Evolutionary conservation across 1,140 invertebrate species (phyloP), one percentile per base, ranked within the genome.

Genomic region (Drosophila guanche): DNA sequence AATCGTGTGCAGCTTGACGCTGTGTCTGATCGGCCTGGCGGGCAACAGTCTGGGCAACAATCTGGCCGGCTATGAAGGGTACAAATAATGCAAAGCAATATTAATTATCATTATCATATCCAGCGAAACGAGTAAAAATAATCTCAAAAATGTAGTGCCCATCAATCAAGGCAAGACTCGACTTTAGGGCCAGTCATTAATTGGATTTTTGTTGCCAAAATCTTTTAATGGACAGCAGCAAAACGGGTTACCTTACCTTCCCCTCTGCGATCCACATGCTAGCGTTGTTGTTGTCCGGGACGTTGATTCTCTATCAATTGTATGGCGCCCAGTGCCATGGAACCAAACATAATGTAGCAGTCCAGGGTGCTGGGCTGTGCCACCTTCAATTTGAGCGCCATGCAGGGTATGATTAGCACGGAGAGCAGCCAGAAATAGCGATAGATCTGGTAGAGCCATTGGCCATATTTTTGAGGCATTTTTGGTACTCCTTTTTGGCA

Each of bases 31-130:
- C 71, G 47, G 48, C 10, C 53, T 86, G 61, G 56, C 65, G 55
- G 65, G 47, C 65, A 47, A 46, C 37, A 57, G 68, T 58, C 65
- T 56, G 46, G 75, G 51, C 41, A 86, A 83, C 78, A 86, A 86
- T 63, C 66, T 86, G 59, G 83, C 83, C 59, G 83, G 83, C 83
- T 86, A 86, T 53, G 83, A 83, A 58, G 83, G 83, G 83, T 86
- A 86, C 88, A 72, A 66, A 80, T 68, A 70, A 20, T 20, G 16
- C 16, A 20, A 20, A 69, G 54, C 51, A 40, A n/a, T 48, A 59
- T 41, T 27, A 48, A 61, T 76, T 76, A 80, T n/a, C n/a, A 68
- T 71, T 79, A 71, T 46, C 63, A 61, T 47, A 54, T 41, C 45
- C 55, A 76, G 8, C 16, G 27, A 59, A 27, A 42, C 29, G 7